A percentile compares a stretch with the other conserved stretches of the same genome.
Evolutionary conservation across 2,888 invertebrate genomes (phyloP).

Genomic region (Athalia rosae): DNA sequence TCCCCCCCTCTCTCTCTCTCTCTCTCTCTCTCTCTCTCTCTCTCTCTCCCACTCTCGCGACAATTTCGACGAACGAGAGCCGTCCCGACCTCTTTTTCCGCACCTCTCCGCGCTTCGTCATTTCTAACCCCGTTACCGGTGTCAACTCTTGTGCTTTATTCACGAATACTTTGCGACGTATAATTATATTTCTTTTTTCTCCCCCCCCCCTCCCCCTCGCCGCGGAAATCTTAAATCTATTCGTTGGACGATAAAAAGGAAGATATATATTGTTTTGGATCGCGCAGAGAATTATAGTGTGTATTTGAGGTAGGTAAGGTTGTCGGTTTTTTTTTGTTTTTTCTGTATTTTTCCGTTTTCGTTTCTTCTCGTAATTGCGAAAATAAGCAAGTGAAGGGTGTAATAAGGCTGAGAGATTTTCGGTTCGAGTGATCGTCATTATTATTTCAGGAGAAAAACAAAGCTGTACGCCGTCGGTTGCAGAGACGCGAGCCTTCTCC

Average conservation of each 20-base stretch:
- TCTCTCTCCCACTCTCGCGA: too few species aligned
- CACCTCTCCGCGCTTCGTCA: too few species aligned
- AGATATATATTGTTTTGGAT: too few species aligned
- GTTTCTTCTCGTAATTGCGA: neutral
- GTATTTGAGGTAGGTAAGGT: too few species aligned
- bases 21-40: slow-evolving; percentile 56
- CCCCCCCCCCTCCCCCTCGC: too few species aligned
- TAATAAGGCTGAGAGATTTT: slow-evolving; percentile 19
- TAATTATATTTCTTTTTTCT: too few species aligned
- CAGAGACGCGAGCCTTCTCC: slow-evolving; percentile 61
- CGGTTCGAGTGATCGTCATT: slow-evolving; percentile 64
- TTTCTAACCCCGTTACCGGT: slow-evolving; percentile 53
- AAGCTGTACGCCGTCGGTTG: slow-evolving; percentile 55
- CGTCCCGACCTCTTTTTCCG: too few species aligned
- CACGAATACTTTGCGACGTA: slow-evolving; percentile 52
- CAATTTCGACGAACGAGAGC: too few species aligned
- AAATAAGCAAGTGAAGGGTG: slow-evolving; percentile 6
- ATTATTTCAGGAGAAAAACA: slow-evolving; percentile 71
- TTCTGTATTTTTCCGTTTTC: too few species aligned
- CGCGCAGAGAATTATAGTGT: too few species aligned
- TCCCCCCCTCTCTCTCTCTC: slow-evolving; percentile 52
- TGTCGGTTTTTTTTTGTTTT: slow-evolving; percentile 9
- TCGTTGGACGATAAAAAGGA: too few species aligned
- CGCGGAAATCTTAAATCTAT: too few species aligned
- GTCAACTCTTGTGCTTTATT: slow-evolving; percentile 70